Evolutionary conservation across 2,797 vertebrate genomes (phyloP).

Genomic region (Cephalopachus bancanus): DNA sequence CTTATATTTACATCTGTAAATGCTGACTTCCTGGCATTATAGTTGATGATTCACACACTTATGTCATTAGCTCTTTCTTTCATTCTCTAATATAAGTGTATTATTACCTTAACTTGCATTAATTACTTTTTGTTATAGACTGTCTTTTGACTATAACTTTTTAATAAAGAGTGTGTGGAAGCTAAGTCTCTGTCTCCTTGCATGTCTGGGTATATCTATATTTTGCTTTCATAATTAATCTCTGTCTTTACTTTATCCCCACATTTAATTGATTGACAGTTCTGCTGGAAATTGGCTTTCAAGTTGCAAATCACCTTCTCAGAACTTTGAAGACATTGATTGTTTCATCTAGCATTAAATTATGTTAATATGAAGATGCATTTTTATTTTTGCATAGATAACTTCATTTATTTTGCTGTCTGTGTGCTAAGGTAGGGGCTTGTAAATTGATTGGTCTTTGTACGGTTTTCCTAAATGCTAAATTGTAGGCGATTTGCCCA

Average conservation of each 20-base stretch:
- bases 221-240: constrained; percentile 3
- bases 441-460: not conserved
- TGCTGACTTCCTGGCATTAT: not conserved
- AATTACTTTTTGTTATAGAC: not conserved
- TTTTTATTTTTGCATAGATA: not conserved
- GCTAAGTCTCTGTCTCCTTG: constrained; percentile 23
- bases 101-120: not conserved
- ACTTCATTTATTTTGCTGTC: not conserved
- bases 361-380: too few species aligned
- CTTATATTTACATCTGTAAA: not conserved
- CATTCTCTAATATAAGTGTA: not conserved
- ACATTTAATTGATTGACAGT: not conserved
- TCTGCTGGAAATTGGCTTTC: not conserved
- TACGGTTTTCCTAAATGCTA: not conserved
- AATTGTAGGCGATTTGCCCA: not conserved
- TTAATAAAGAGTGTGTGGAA: not conserved
- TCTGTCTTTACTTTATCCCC: not conserved
- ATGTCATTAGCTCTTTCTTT: not conserved
- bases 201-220: not conserved
- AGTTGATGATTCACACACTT: not conserved
- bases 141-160: not conserved
- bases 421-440: not conserved
- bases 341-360: not conserved
- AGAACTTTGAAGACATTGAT: not conserved
- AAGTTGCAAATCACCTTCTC: constrained; percentile 22